Conservation (phyloP, 1,140 invertebrate species). For the Atopsyche davidsoni region DNA sequence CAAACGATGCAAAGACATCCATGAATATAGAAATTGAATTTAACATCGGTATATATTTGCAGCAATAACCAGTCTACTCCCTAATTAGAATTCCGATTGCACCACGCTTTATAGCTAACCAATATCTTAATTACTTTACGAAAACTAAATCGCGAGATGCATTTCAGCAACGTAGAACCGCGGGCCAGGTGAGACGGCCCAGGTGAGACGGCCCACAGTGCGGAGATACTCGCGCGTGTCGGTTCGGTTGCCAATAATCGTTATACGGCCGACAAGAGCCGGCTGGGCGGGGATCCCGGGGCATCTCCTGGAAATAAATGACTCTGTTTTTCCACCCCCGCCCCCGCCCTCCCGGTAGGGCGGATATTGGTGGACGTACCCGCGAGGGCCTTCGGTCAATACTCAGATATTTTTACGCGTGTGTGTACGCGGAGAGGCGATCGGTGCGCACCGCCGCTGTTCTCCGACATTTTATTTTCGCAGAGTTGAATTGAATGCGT, state of each 20-base stretch:
- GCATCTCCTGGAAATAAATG: conserved; percentile 28
- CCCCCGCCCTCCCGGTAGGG: conserved; percentile 15
- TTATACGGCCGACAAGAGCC: conserved; percentile 25
- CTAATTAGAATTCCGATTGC: too few species aligned
- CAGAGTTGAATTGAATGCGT: too few species aligned
- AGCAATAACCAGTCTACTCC: too few species aligned
- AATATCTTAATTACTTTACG: too few species aligned
- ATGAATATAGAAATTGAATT: too few species aligned
- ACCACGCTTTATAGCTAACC: too few species aligned
- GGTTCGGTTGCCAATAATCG: conserved; percentile 28
- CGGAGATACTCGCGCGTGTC: conserved; percentile 1
- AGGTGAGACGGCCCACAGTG: conserved; percentile 4
- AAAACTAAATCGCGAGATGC: too few species aligned
- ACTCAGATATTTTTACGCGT: conserved; percentile 18
- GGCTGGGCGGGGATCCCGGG: conserved; percentile 7
- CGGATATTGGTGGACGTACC: conserved; percentile 20
- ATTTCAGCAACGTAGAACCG: neutral
- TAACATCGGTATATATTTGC: too few species aligned
- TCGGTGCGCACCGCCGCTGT: too few species aligned
- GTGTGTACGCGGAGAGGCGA: too few species aligned
- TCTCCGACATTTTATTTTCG: too few species aligned
- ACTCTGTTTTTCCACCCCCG: conserved; percentile 28
- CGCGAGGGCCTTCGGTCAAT: conserved; percentile 20
- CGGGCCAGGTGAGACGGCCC: neutral
- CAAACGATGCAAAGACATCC: too few species aligned